These are phyloP conservation scores for Clamator glandarius DNA, from an alignment of 2,797 vertebrate genomes.

Conservation along the genomic window DNA sequence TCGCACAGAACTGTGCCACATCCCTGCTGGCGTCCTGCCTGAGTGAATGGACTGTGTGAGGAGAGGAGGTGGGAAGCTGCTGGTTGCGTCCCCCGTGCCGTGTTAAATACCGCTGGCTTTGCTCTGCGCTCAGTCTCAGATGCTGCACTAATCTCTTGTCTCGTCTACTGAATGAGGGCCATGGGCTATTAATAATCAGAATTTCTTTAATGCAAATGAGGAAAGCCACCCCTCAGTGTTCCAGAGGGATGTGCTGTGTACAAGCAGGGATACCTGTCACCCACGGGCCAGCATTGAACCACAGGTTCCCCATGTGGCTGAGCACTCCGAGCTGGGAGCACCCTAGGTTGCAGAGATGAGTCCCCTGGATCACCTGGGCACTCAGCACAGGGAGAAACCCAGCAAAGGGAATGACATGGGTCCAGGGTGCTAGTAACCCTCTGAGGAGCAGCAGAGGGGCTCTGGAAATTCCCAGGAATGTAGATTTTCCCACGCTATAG, in stretches of 20 bases:
- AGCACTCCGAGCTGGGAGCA: background rate
- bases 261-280: accelerated
- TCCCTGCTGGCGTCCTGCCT: background rate
- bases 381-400: background rate
- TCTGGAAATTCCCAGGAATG: accelerated
- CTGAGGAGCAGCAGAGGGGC: background rate
- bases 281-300: too few relatives aligned
- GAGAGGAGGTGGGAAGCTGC: too few relatives aligned
- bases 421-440: background rate
- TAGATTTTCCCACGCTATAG: background rate
- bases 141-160: slow-evolving; percentile 70
- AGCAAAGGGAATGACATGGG: background rate
- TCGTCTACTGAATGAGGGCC: slow-evolving; percentile 76
- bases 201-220: slow-evolving; percentile 69
- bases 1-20: accelerated
- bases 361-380: background rate
- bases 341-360: background rate
- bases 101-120: background rate
- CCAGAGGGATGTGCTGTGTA: accelerated
- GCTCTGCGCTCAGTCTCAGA: background rate
- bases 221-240: background rate
- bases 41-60: accelerated
- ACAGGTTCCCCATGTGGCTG: accelerated
- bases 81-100: accelerated
- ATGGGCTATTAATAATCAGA: slow-evolving; percentile 81